Evolutionary conservation across 2,888 invertebrate genomes (phyloP).

Genomic region (Helleia helle): DNA sequence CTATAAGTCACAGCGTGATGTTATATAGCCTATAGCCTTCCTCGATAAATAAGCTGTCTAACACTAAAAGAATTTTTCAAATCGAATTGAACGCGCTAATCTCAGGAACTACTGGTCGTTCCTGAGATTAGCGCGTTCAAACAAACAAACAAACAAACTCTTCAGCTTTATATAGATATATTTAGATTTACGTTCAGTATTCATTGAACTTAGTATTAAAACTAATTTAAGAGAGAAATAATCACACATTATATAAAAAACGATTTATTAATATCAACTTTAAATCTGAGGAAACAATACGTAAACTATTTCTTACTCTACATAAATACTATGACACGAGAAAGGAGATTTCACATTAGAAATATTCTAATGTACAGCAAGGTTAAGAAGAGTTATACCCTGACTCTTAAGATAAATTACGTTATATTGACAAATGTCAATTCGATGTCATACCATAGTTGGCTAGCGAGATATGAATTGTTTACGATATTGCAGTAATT

Average conservation of each 20-base stretch:
- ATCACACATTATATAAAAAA: slow-evolving; percentile 28
- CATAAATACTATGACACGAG: slow-evolving; percentile 25
- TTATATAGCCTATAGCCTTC: too few relatives aligned
- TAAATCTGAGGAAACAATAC: slow-evolving; percentile 39
- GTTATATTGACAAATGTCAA: slow-evolving; percentile 38
- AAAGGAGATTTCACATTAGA: slow-evolving; percentile 24
- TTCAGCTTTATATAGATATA: too few relatives aligned
- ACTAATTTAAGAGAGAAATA: slow-evolving; percentile 5
- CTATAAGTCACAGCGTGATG: too few relatives aligned
- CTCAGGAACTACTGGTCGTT: too few relatives aligned
- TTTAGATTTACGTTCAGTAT: too few relatives aligned
- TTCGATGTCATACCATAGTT: slow-evolving; percentile 31
- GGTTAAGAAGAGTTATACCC: slow-evolving; percentile 32
- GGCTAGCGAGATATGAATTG: background rate
- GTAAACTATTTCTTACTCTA: slow-evolving; percentile 27
- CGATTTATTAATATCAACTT: slow-evolving; percentile 43
- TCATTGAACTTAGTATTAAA: too few relatives aligned
- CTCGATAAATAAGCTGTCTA: too few relatives aligned
- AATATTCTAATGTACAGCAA: slow-evolving; percentile 17
- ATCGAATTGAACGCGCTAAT: too few relatives aligned
- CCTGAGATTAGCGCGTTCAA: too few relatives aligned
- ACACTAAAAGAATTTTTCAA: too few relatives aligned
- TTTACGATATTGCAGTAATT: background rate
- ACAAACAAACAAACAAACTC: too few relatives aligned
- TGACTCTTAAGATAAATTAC: slow-evolving; percentile 46